Evolutionary conservation across 2,797 vertebrate species (phyloP), one percentile per base, ranked within the genome.

Genomic region (Urocyon cinereoargenteus): DNA sequence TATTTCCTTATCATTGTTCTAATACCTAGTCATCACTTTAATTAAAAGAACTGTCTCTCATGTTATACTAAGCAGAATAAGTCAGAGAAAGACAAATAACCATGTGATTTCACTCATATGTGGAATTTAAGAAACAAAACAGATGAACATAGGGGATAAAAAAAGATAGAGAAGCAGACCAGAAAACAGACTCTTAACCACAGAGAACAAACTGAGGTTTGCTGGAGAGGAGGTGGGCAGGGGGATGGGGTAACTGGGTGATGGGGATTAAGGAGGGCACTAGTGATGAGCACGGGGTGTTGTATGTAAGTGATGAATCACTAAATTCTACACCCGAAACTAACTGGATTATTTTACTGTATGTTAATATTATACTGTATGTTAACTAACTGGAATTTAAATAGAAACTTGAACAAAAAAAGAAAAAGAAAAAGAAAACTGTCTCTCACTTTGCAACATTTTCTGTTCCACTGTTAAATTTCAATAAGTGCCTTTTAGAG

Each of bases 381-480:
- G 7, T 49, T 75, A 45, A 49, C 26, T 75, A 28, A 49, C 40
- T 75, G 72, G 26, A 75, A 75, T 75, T 49, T 49, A 24, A 15
- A 16, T 28, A 49, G 49, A 45, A 75, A 75, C 40, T 75, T 75
- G 72, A 75, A 75, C 15, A 49, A 28, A 28, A 49, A 68, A n/a
- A 16, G 19, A 68, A 61, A 26, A 49, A 68, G 31, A 18, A 68
- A 26, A 45, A 66, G 64, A 18, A 68, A 68, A 68, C 78, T 75
- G 24, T 61, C 28, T 86, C 21, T 82, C 40, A 90, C 45, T 31
- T 64, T 92, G 21, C 28, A 66, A 3, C 77, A 57, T 93, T 83
- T 97, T 86, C 77, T 68, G 31, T 88, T 94, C 26, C 24, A 10
- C 73, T 93, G 79, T 73, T 85, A 49, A 88, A 49, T 87, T 94